Evolutionary conservation across 2,113 vertebrate genomes (phyloP).

Genomic region (Carettochelys insculpta): DNA sequence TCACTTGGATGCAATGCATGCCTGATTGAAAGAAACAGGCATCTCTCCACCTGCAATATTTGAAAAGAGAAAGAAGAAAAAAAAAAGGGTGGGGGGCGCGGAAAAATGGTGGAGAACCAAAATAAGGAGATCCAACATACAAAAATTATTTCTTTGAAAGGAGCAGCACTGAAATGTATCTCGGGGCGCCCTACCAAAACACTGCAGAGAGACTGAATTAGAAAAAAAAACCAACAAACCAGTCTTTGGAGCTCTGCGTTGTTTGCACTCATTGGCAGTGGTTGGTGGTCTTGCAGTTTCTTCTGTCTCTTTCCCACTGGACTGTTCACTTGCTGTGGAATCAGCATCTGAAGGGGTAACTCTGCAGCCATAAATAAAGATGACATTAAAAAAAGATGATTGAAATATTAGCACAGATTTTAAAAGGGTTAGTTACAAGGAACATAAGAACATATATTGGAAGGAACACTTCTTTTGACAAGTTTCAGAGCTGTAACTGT

Average conservation of each 20-base stretch:
- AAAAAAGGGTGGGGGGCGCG: too few species aligned
- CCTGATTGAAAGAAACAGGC: neutral
- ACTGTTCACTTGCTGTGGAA: slow-evolving; percentile 89
- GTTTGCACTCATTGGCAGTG: slow-evolving; percentile 78
- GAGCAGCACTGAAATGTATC: neutral
- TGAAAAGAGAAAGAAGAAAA: neutral
- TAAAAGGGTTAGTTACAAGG: neutral
- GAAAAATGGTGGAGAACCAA: accelerated
- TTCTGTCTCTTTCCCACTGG: slow-evolving; percentile 87
- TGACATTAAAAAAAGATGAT: neutral
- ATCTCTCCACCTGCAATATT: neutral
- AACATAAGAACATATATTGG: neutral
- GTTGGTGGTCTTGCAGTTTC: slow-evolving; percentile 79
- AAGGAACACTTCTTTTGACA: too few species aligned
- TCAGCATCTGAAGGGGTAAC: slow-evolving; percentile 92
- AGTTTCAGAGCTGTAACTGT: too few species aligned
- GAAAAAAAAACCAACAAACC: slow-evolving; percentile 71
- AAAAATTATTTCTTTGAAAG: neutral
- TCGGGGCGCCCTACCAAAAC: neutral
- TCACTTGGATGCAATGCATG: neutral
- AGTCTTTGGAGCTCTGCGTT: slow-evolving; percentile 80
- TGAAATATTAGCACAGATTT: neutral
- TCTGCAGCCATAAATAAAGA: slow-evolving; percentile 72
- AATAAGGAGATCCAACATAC: neutral
- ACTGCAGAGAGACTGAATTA: neutral